phyloP scores from a whole-genome alignment of 2,113 vertebrate genomes.

The Periophthalmodon schlosseri region DNA sequence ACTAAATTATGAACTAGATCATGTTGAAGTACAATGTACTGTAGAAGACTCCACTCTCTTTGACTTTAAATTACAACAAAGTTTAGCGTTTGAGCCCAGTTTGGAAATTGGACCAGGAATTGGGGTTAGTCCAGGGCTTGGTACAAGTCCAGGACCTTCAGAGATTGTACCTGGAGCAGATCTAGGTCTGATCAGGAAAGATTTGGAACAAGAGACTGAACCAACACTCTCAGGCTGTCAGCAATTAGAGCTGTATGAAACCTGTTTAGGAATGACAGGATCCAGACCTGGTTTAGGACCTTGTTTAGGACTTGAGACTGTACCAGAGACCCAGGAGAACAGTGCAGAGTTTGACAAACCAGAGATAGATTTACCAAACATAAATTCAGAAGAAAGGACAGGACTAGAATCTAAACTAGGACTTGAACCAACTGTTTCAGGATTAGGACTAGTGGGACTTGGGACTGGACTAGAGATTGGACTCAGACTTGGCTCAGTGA shows the following conservation, averaged over 20 bases:
- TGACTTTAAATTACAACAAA: background rate
- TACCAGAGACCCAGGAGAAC: background rate
- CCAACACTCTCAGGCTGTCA: background rate
- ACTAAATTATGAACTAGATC: background rate
- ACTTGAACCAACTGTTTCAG: background rate
- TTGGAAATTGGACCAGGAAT: background rate
- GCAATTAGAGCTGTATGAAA: background rate
- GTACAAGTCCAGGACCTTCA: background rate
- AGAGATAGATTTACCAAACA: background rate
- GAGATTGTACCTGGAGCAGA: background rate
- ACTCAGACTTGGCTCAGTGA: conserved; percentile 1
- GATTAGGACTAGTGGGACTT: background rate
- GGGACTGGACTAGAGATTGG: background rate
- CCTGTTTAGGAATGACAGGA: background rate
- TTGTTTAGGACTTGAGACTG: background rate
- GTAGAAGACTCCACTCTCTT: background rate
- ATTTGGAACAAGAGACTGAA: background rate
- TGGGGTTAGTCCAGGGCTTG: background rate
- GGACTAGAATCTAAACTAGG: background rate
- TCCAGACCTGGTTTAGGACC: background rate
- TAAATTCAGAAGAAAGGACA: background rate
- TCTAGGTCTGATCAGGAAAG: background rate
- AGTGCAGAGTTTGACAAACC: background rate
- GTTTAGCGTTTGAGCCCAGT: background rate
- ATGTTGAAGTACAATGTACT: too few species aligned